Conservation (phyloP, 2,797 vertebrate genomes). For the Cirrhinus molitorella region DNA sequence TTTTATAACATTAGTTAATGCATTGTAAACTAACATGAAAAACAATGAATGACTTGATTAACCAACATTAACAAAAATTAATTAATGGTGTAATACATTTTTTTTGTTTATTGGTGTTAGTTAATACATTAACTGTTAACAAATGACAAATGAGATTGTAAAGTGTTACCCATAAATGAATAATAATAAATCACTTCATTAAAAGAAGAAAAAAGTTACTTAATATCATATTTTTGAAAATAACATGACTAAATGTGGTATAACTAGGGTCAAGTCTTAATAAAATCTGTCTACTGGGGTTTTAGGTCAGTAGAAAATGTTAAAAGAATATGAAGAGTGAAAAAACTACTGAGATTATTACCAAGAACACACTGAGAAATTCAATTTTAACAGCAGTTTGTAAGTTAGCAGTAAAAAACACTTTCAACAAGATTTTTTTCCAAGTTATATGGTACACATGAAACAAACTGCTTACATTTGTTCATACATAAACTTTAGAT, state of each 20-base stretch:
- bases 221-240: neutral
- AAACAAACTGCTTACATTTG: constrained; percentile 37
- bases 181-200: neutral
- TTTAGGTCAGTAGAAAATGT: neutral
- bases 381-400: neutral
- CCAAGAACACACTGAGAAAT: neutral
- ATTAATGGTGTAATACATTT: no score
- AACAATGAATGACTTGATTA: no score
- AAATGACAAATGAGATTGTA: no score
- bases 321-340: neutral
- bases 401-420: neutral
- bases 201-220: neutral
- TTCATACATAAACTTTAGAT: constrained; percentile 37
- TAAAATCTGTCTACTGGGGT: neutral
- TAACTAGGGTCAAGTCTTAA: neutral
- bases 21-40: no score
- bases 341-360: no score
- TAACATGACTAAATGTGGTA: neutral
- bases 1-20: no score
- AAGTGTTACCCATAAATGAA: neutral
- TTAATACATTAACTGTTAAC: no score
- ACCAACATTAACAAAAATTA: no score
- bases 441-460: constrained; percentile 7
- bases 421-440: neutral
- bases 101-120: no score